Conservation (phyloP, 2,113 vertebrate species). For the Nanorana parkeri region DNA sequence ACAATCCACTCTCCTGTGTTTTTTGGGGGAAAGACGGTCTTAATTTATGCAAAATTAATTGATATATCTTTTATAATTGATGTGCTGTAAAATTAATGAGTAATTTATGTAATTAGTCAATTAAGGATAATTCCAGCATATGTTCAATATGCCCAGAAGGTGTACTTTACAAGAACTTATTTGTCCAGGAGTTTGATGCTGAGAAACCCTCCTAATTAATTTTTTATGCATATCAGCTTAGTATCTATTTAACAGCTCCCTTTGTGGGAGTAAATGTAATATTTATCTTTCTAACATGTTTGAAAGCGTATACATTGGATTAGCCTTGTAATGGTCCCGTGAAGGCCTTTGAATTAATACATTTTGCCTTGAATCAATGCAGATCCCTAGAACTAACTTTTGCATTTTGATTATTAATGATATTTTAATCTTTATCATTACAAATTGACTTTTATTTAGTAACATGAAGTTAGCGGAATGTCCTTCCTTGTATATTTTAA, state of each 20-base stretch:
- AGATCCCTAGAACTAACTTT: conserved; percentile 9
- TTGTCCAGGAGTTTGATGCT: conserved; percentile 99
- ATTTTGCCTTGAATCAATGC: conserved; percentile 21
- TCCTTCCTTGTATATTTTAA: conserved; percentile 88
- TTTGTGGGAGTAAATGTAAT: conserved; percentile 99
- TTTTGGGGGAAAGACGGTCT: conserved; percentile 77
- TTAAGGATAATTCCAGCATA: conserved; percentile 99
- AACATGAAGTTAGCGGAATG: conserved; percentile 67
- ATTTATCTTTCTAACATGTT: conserved; percentile 99
- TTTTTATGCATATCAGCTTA: conserved; percentile 99
- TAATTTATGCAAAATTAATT: conserved; percentile 99
- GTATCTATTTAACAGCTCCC: conserved; percentile 99
- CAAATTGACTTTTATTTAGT: conserved; percentile 1
- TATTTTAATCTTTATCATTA: conserved; percentile 7
- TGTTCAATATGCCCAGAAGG: conserved; percentile 99
- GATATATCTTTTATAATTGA: conserved; percentile 99
- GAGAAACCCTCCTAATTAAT: conserved; percentile 99
- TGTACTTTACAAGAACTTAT: conserved; percentile 99
- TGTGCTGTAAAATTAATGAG: conserved; percentile 99
- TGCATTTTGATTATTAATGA: conserved; percentile 22
- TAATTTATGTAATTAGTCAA: conserved; percentile 99
- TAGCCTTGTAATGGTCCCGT: conserved; percentile 84
- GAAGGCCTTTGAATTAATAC: conserved; percentile 69
- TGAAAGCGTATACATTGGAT: conserved; percentile 84
- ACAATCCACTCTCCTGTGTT: conserved; percentile 83